Percentiles rank a stretch among this genome's conserved stretches.
Evolutionary conservation across 2,113 vertebrate species (phyloP).

Genomic region (Protomyctophum bolini): DNA sequence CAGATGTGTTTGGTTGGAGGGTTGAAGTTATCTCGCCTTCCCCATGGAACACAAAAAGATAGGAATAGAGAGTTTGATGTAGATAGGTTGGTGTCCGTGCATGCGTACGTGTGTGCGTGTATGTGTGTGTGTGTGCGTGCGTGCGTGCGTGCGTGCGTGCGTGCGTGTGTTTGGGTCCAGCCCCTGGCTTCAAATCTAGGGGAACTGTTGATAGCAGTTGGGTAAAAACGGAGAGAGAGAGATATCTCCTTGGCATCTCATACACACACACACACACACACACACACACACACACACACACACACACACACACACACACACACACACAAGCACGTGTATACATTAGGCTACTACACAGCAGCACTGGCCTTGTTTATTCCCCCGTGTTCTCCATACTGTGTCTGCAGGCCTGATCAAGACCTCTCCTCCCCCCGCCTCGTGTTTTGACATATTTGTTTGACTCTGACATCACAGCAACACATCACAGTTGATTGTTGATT

Average conservation of each 20-base stretch:
- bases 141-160: not conserved
- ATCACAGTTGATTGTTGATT: not conserved
- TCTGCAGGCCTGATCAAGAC: conserved; percentile 50
- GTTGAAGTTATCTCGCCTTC: not conserved
- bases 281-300: not conserved
- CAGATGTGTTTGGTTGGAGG: not conserved
- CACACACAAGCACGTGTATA: not conserved
- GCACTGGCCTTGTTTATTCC: conserved; percentile 3
- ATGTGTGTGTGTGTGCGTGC: not conserved
- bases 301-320: not conserved
- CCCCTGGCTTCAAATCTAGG: not conserved
- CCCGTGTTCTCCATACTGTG: conserved; percentile 6
- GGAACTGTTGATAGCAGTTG: too few relatives aligned
- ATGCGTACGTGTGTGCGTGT: not conserved
- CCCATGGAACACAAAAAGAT: not conserved
- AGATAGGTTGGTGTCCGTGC: not conserved
- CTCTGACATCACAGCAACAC: not conserved
- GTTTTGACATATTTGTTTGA: not conserved
- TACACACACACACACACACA: not conserved
- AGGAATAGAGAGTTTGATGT: not conserved
- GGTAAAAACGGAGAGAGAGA: not conserved
- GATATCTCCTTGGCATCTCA: not conserved
- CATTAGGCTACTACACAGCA: too few relatives aligned
- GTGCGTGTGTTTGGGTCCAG: not conserved
- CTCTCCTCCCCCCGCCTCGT: not conserved